Conservation (phyloP, 1,140 invertebrate genomes). For the Bombus sylvicola region DNA sequence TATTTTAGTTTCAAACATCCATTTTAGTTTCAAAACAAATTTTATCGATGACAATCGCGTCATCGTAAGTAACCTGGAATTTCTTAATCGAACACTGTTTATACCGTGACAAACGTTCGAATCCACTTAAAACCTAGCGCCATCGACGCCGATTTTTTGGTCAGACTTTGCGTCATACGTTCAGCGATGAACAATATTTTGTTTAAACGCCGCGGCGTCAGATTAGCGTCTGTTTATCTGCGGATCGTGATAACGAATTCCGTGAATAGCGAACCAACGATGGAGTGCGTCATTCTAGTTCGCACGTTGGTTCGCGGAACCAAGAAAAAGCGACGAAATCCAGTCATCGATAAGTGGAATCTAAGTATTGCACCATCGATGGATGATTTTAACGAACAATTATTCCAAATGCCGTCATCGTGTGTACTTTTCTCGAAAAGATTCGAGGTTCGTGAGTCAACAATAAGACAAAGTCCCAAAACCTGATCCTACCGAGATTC, state of each 20-base stretch:
- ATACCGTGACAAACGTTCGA: not conserved
- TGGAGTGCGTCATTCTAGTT: not conserved
- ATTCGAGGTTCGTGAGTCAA: not conserved
- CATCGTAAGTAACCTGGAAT: not conserved
- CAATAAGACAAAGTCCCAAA: too few species aligned
- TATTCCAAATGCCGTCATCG: not conserved
- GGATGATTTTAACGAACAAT: not conserved
- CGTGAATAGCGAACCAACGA: not conserved
- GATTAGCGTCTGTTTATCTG: constrained; percentile 5
- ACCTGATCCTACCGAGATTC: not conserved
- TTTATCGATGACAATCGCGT: not conserved
- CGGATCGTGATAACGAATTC: constrained; percentile 35
- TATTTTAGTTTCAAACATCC: not conserved
- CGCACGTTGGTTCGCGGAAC: not conserved
- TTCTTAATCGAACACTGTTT: not conserved
- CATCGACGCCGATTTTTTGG: not conserved
- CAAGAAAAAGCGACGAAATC: not conserved
- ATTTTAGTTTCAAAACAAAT: not conserved
- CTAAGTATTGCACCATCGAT: not conserved
- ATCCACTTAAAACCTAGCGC: not conserved
- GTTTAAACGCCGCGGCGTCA: not conserved
- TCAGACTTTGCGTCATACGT: not conserved
- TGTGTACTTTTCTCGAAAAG: not conserved
- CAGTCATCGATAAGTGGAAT: constrained; percentile 5
- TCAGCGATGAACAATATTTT: not conserved